Conservation (phyloP, 2,888 invertebrate genomes). For the Serripes groenlandicus region DNA sequence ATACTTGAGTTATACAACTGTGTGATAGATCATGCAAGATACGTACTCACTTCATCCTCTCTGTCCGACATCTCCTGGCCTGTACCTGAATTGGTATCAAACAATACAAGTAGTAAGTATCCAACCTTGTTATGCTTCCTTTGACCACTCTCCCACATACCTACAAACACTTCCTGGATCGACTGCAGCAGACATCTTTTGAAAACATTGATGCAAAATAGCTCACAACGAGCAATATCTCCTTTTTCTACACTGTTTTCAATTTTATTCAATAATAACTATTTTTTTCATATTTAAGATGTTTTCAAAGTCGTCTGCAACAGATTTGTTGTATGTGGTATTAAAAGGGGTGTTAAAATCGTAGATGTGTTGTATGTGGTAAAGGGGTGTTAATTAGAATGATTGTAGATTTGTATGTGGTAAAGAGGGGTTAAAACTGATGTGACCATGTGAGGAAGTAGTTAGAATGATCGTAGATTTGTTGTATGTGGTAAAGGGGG, state of each 20-base stretch:
- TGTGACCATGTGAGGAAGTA: too few relatives aligned
- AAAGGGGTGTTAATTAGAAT: too few relatives aligned
- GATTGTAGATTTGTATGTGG: too few relatives aligned
- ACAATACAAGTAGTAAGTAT: constrained; percentile 12
- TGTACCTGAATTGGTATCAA: constrained; percentile 72
- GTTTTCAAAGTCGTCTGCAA: neutral
- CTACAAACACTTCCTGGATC: neutral
- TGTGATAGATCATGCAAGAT: constrained; percentile 74
- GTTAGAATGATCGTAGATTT: too few relatives aligned
- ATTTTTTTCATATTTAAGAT: too few relatives aligned
- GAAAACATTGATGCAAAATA: neutral
- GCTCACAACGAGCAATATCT: neutral
- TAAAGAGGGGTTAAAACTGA: too few relatives aligned
- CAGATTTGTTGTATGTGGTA: neutral
- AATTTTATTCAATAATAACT: neutral
- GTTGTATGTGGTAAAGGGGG: too few relatives aligned
- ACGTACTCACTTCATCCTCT: constrained; percentile 64
- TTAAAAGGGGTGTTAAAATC: too few relatives aligned
- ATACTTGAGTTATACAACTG: constrained; percentile 79
- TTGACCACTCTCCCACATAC: neutral
- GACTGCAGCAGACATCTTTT: neutral
- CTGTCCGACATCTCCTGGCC: constrained; percentile 79
- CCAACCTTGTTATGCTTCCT: neutral
- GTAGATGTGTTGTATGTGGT: too few relatives aligned
- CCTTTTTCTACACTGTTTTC: neutral